Evolutionary conservation across 2,888 invertebrate species (phyloP), one percentile per base, ranked within the genome.

Genomic region (Seira musarum): DNA sequence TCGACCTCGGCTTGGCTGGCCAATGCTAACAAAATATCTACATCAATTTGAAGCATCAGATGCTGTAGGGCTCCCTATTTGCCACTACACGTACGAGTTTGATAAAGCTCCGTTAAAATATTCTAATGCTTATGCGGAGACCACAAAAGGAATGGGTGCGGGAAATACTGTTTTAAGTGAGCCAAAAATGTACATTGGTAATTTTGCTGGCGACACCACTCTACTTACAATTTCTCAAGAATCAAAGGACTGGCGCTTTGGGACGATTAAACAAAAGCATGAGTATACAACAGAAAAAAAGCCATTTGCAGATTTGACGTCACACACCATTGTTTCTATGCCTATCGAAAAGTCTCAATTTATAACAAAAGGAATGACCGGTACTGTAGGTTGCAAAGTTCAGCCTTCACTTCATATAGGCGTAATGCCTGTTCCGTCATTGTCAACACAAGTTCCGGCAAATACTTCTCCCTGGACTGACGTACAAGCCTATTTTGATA

Each of bases 341-440:
- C 64, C 64, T 1, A 22, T 64, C 2, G 64, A 25, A 15, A 64
- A 64, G 30, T 64, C 67, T 0, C 67, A 67, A 13, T 65, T 15
- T 15, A 17, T 5, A 25, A 35, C 35, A 1, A 67, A 46, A 46
- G 67, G 68, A 1, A 17, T 69, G 13, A 24, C 68, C 2, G 24
- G 53, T 13, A 15, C 1, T 1, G 17, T 57, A 3, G 68, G 68
- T 17, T 57, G 57, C 13, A 6, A 8, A 10, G 17, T 25, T 1
- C 25, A 57, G 53, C 68, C 68, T 17, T 24, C 15, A 2, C 13
- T 69, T 8, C 68, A 53, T 57, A 24, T 69, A 25, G 68, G 68
- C 2, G 57, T 69, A 3, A 53, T 57, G 57, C 57, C 68, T 13
- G 68, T 69, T 1, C 57, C 57, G n/a, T 21, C 53, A 1, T 17